Evolutionary conservation across 2,113 vertebrate species (phyloP).

Genomic region (Halcyon malimbica): DNA sequence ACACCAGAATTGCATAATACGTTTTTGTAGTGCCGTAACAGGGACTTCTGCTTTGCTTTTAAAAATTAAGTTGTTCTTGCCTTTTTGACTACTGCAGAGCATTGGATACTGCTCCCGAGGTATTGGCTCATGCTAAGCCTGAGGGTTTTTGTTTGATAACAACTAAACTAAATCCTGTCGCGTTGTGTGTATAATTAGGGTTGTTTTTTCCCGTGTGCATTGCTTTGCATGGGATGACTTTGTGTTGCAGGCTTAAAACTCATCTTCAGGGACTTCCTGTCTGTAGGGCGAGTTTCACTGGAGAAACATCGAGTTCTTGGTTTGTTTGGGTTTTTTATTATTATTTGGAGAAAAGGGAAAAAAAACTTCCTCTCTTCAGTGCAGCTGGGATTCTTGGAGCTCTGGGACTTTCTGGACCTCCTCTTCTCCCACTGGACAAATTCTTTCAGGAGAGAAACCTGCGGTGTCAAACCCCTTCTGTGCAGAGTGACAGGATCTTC

Average conservation of each 20-base stretch:
- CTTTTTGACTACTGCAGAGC: neutral
- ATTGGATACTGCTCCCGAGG: neutral
- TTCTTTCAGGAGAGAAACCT: neutral
- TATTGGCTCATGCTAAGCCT: neutral
- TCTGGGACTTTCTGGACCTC: neutral
- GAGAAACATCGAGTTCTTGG: constrained; percentile 32
- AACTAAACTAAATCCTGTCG: neutral
- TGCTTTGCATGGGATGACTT: constrained; percentile 27
- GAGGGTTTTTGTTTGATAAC: neutral
- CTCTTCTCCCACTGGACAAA: neutral
- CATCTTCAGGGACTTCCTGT: constrained; percentile 62
- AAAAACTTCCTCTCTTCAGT: neutral
- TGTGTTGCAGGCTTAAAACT: constrained; percentile 44
- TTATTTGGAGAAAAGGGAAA: constrained; percentile 14
- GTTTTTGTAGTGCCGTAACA: neutral
- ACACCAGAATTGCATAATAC: neutral
- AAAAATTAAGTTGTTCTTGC: neutral
- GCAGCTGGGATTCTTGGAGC: constrained; percentile 2
- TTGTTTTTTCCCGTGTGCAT: neutral
- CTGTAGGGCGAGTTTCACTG: constrained; percentile 20
- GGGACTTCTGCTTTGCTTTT: neutral
- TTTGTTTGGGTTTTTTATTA: constrained; percentile 42
- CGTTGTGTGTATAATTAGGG: neutral
- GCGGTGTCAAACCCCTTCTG: neutral
- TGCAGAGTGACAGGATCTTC: neutral